Percentiles rank a stretch among this genome's conserved stretches.
Evolutionary conservation across 2,797 vertebrate species (phyloP).

Genomic region (Siniperca undulata): DNA sequence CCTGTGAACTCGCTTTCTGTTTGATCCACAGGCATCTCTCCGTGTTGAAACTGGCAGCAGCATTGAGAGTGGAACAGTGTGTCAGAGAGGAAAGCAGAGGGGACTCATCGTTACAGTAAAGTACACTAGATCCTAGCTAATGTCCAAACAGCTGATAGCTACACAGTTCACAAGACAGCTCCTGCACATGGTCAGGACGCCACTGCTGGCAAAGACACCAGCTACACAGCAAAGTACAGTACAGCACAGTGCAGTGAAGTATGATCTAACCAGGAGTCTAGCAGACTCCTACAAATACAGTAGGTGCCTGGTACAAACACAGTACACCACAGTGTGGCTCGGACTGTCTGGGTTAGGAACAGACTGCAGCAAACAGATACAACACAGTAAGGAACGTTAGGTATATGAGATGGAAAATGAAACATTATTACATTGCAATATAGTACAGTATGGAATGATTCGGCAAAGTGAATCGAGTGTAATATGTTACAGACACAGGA

Average conservation of each 20-base stretch:
- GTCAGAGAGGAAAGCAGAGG: slow-evolving; percentile 22
- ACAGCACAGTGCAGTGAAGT: slow-evolving; percentile 27
- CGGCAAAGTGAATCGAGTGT: not conserved
- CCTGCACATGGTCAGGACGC: slow-evolving; percentile 33
- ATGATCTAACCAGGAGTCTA: slow-evolving; percentile 36
- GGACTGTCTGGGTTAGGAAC: slow-evolving; percentile 40
- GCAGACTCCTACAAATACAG: slow-evolving; percentile 47
- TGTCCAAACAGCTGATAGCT: slow-evolving; percentile 58
- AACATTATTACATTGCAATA: slow-evolving; percentile 7
- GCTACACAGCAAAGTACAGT: slow-evolving; percentile 33
- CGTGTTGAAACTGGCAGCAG: slow-evolving; percentile 34
- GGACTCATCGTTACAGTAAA: slow-evolving; percentile 34
- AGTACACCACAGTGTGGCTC: slow-evolving; percentile 37
- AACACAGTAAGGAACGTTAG: slow-evolving; percentile 16
- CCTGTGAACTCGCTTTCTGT: slow-evolving; percentile 16
- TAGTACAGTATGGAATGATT: not conserved
- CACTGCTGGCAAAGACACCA: slow-evolving; percentile 36
- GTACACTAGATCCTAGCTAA: slow-evolving; percentile 36
- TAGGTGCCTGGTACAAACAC: slow-evolving; percentile 48
- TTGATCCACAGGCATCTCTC: slow-evolving; percentile 12
- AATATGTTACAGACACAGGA: not conserved
- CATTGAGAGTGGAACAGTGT: slow-evolving; percentile 5
- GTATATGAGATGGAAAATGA: slow-evolving; percentile 19
- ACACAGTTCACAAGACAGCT: slow-evolving; percentile 45
- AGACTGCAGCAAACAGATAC: slow-evolving; percentile 31